Conservation (phyloP, 2,888 invertebrate genomes). For the Diarsia rubi region DNA sequence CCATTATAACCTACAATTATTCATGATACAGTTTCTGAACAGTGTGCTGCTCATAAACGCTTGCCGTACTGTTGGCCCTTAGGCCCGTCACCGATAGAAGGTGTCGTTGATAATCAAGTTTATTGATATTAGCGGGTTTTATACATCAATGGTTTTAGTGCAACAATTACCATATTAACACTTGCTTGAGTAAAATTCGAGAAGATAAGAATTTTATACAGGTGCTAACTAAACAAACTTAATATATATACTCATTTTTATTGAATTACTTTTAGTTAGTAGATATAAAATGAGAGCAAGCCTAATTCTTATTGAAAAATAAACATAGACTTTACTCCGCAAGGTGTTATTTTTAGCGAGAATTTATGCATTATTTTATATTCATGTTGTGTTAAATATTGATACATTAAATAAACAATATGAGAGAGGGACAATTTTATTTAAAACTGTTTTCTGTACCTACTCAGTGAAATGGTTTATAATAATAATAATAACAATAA, state of each 20-base stretch:
- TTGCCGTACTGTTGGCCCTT: neutral
- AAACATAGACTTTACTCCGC: conserved; percentile 10
- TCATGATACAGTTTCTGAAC: neutral
- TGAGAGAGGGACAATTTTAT: neutral
- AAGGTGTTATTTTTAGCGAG: conserved; percentile 42
- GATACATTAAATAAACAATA: neutral
- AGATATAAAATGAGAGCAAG: conserved; percentile 9
- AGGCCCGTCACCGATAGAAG: neutral
- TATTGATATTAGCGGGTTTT: neutral
- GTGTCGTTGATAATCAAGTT: neutral
- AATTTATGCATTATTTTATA: conserved; percentile 25
- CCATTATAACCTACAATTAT: neutral
- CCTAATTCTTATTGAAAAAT: conserved; percentile 38
- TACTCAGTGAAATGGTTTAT: neutral
- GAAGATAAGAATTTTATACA: conserved; percentile 4
- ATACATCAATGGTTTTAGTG: neutral
- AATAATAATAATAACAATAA: no score
- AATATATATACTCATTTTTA: conserved; percentile 25
- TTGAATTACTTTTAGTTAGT: conserved; percentile 15
- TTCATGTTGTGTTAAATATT: conserved; percentile 11
- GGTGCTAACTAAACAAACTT: conserved; percentile 30
- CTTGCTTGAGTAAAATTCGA: neutral
- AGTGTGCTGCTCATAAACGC: no score
- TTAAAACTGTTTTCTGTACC: neutral
- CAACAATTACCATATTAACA: conserved; percentile 3